Base-by-base conservation (phyloP, 2,888 invertebrate genomes). In the Lasioglossum calceatum region DNA sequence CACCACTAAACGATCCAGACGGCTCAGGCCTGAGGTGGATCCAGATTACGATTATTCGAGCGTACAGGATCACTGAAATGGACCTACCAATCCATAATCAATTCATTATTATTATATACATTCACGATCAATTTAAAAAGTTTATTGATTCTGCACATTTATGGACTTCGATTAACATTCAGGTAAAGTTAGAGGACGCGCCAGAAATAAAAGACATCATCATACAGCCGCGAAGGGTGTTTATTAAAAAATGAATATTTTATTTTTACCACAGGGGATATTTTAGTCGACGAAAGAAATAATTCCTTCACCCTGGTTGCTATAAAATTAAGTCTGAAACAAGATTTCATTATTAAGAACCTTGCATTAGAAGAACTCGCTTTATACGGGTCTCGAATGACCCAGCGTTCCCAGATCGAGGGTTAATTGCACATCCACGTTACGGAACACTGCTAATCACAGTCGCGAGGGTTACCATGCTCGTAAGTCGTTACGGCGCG, bases 41-140 rank as follows among this genome's bases (percentile, higher is more conserved):
- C 70, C 80, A 71, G 76, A 87, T 89, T 87, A 83, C 78, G 77
- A 90, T 88, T 89, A 86, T 61, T 74, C 79, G 78, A 71, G 75
- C 76, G 72, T 82, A 78, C 67, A 23, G 67, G 78, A 81, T 73
- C 73, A 58, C 61, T 77, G 77, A 82, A 84, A 88, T 76, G 32
- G 27, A 64, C 32, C 61, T 27, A 16, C 61, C 14, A 14, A 27
- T 61, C 27, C 27, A 27, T 14, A 61, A 16, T 27, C 4, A 61
- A 61, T 61, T 12, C 16, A 5, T 50, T 58, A 12, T 58, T 12
- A 58, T 58, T 58, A n/a, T 27, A 61, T 4, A 27, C n/a, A 3
- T 44, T 12, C 44, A 44, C 27, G 58, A 27, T 61, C 61, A 27
- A 61, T 61, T 16, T 0, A 5, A 61, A 61, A 61, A 27, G 12